Evolutionary conservation across 2,797 vertebrate genomes (phyloP).

Genomic region (Emys orbicularis): DNA sequence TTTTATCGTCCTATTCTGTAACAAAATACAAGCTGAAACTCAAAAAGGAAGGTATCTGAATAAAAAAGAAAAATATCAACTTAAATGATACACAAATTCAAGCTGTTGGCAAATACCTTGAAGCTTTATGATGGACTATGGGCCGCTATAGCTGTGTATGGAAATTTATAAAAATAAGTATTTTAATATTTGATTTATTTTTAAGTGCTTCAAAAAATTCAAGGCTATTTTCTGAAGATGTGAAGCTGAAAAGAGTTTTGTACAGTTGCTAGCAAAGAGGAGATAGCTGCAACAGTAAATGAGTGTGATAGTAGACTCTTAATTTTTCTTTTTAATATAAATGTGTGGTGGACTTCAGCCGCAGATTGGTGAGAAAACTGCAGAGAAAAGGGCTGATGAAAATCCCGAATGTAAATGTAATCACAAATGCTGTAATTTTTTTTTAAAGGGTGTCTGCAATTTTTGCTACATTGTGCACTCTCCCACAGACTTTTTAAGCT

Average conservation of each 20-base stretch:
- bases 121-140: not conserved
- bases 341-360: not conserved
- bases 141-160: not conserved
- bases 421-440: not conserved
- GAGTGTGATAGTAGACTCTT: not conserved
- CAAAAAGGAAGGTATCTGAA: not conserved
- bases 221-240: not conserved
- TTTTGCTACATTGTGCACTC: slow-evolving; percentile 2
- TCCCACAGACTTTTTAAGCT: not conserved
- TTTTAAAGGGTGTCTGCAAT: not conserved
- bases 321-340: not conserved
- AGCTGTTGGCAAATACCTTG: not conserved
- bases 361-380: not conserved
- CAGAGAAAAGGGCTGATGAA: not conserved
- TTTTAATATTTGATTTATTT: not conserved
- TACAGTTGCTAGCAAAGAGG: not conserved
- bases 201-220: not conserved
- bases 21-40: not conserved
- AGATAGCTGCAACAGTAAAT: not conserved
- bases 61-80: not conserved
- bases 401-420: not conserved
- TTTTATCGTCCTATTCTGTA: not conserved
- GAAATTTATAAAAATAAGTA: not conserved
- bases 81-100: not conserved
- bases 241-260: not conserved